Evolutionary conservation across 2,797 vertebrate genomes (phyloP), one percentile per base, ranked within the genome.

Genomic region (Dipus sagitta): DNA sequence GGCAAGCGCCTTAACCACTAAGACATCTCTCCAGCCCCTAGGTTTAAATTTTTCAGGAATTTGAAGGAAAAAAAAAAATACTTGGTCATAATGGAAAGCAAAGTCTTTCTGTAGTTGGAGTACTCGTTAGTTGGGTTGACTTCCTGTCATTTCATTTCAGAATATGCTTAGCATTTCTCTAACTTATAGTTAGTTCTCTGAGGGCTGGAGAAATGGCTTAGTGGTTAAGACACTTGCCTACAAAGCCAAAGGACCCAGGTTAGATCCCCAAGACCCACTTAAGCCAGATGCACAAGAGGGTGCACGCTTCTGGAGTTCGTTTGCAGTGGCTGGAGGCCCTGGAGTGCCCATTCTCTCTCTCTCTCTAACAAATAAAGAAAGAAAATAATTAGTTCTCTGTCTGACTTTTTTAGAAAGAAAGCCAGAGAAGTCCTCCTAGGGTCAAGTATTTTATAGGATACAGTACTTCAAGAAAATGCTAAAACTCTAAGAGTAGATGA

Each of bases 121-220:
- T 10, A 68, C 24, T 95, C 58, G 60, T 87, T 84, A 91, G 74
- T 42, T 84, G 58, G 15, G 28, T 58, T 87, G 47, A 86, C 32
- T 94, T 89, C 12, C 18, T 79, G 77, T 71, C 67, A 80, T 42
- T 86, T 64, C 54, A 47, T 47, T 58, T 58, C 54, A 58, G 54
- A 88, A 34, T 92, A 77, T 52, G 38, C 67, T 80, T n/a, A 83
- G 11, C 26, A 88, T 84, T 89, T 91, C 4, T 77, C 76, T 93
- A 72, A 88, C 54, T 71, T 91, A 85, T 20, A 52, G 87, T 87
- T 71, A 58, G 18, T 92, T 96, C 93, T 71, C 94, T 87, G 28
- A 92, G 38, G 38, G 38, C 38, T 38, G 6, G 38, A 38, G 38
- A 38, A 38, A 38, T 38, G 38, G 38, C 38, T 38, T 38, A 38